Percentiles rank a stretch among this genome's conserved stretches.
Evolutionary conservation across 2,797 vertebrate genomes (phyloP).

Genomic region (Platyrinchus mystaceus): DNA sequence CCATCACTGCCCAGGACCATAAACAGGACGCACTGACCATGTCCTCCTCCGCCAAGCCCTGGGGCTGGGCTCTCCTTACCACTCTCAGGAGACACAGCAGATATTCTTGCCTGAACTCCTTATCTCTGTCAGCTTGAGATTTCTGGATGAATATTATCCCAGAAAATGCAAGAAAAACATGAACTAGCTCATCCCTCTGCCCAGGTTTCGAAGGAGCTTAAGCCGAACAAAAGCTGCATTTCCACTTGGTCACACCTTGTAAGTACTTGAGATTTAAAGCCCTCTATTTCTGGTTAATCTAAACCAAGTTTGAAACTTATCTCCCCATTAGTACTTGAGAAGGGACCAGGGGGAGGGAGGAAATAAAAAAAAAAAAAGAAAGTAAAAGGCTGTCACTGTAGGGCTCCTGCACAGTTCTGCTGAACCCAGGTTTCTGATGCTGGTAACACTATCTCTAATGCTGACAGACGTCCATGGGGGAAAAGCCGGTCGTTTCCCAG

Average conservation of each 20-base stretch:
- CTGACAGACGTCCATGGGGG: not conserved
- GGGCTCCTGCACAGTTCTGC: slow-evolving; percentile 14
- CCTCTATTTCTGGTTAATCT: slow-evolving; percentile 63
- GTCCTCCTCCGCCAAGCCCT: not conserved
- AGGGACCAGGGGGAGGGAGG: not conserved
- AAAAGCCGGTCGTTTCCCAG: not conserved
- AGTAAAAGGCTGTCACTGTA: not conserved
- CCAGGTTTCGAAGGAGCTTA: slow-evolving; percentile 49
- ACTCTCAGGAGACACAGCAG: not conserved
- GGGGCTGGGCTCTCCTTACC: not conserved
- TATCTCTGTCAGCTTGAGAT: slow-evolving; percentile 44
- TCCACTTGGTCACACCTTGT: slow-evolving; percentile 69
- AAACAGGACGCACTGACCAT: not conserved
- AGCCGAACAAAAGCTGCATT: slow-evolving; percentile 62
- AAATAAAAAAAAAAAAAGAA: not conserved
- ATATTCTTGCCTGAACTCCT: not conserved
- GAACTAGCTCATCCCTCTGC: slow-evolving; percentile 49
- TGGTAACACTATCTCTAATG: slow-evolving; percentile 41
- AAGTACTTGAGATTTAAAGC: slow-evolving; percentile 63
- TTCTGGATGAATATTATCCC: slow-evolving; percentile 45
- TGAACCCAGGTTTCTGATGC: slow-evolving; percentile 33
- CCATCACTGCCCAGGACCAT: not conserved
- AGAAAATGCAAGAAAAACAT: slow-evolving; percentile 63
- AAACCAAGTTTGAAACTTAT: slow-evolving; percentile 55
- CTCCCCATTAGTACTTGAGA: slow-evolving; percentile 50